phyloP scores from a whole-genome alignment of 2,113 vertebrate genomes.

The Passer montanus region DNA sequence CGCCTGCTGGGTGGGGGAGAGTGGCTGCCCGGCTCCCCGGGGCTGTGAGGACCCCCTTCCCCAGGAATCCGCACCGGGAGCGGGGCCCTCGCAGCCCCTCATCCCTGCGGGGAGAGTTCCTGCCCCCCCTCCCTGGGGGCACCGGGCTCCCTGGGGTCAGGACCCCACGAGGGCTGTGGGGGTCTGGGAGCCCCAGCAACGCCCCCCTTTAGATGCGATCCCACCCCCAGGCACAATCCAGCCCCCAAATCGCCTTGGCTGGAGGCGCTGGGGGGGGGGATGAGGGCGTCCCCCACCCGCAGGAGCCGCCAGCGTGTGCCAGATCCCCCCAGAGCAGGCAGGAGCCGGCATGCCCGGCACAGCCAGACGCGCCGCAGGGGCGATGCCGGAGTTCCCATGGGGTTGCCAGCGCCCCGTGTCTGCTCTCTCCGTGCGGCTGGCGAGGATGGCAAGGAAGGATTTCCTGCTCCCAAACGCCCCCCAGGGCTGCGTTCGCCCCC shows the following conservation, averaged over 20 bases:
- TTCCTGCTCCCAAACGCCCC: background rate
- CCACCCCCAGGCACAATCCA: no score
- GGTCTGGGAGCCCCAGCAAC: background rate
- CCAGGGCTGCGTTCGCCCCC: background rate
- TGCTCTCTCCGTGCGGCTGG: accelerated
- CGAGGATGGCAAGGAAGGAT: background rate
- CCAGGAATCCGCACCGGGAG: background rate
- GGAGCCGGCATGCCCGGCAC: background rate
- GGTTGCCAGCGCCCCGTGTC: background rate
- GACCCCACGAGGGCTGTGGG: background rate
- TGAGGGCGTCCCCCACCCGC: background rate
- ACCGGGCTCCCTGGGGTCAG: background rate
- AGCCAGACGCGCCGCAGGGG: background rate
- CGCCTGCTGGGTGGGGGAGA: background rate
- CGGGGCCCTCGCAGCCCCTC: background rate
- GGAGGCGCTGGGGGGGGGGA: background rate
- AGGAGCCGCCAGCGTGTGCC: background rate
- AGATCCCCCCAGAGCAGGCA: background rate
- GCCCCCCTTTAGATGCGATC: no score
- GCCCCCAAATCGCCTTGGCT: background rate
- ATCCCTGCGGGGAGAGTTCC: accelerated
- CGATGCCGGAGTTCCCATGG: background rate
- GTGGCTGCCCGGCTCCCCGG: background rate
- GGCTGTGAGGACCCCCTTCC: background rate
- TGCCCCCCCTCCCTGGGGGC: background rate